phyloP scores from a whole-genome alignment of 2,888 invertebrate species.

The Melolontha melolontha region DNA sequence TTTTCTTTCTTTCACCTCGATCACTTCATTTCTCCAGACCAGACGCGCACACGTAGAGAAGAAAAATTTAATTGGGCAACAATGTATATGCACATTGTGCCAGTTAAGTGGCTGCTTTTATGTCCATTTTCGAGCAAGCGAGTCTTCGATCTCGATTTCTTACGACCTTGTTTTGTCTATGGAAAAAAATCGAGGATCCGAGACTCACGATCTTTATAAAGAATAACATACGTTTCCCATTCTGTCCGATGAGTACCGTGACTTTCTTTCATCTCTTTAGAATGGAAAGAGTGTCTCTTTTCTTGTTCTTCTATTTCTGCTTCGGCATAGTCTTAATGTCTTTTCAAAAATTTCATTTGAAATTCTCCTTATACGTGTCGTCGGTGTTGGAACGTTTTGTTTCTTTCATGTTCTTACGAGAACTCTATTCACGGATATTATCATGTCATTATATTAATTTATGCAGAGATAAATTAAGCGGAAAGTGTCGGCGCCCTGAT shows the following conservation, averaged over 20 bases:
- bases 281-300: constrained; percentile 17
- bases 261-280: constrained; percentile 30
- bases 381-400: not conserved
- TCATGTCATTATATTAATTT: constrained; percentile 23
- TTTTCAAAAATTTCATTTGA: constrained; percentile 25
- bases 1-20: constrained; percentile 34
- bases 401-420: constrained; percentile 2
- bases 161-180: constrained; percentile 44
- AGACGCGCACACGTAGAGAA: constrained; percentile 19
- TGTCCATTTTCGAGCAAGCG: constrained; percentile 31
- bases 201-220: constrained; percentile 39
- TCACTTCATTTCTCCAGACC: constrained; percentile 26
- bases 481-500: constrained; percentile 26
- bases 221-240: constrained; percentile 35
- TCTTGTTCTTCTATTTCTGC: constrained; percentile 9
- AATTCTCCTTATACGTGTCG: constrained; percentile 1
- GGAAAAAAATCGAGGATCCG: constrained; percentile 36
- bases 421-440: constrained; percentile 25
- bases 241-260: constrained; percentile 25
- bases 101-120: constrained; percentile 24
- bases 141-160: constrained; percentile 45
- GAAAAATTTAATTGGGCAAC: constrained; percentile 36
- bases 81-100: constrained; percentile 27
- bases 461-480: constrained; percentile 15
- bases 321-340: constrained; percentile 7